Conservation (phyloP, 2,888 invertebrate species). For the Anodontia alba region DNA sequence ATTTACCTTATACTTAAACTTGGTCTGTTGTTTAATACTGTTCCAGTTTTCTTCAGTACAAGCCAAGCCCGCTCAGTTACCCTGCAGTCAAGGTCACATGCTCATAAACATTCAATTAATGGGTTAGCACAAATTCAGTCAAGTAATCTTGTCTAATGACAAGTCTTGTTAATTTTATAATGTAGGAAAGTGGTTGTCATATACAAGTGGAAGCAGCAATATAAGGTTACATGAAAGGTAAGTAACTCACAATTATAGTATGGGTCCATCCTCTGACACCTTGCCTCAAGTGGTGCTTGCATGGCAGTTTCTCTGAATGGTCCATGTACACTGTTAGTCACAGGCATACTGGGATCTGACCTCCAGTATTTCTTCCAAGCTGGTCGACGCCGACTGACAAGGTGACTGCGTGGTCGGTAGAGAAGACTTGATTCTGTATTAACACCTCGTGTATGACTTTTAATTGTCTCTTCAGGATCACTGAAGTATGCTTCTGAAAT, state of each 20-base stretch:
- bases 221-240: not conserved
- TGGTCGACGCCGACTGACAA: conserved; percentile 61
- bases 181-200: too few relatives aligned
- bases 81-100: too few relatives aligned
- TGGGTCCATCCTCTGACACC: conserved; percentile 63
- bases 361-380: conserved; percentile 81
- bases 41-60: too few relatives aligned
- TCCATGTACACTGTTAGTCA: conserved; percentile 58
- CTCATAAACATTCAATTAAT: too few relatives aligned
- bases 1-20: too few relatives aligned
- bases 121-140: too few relatives aligned
- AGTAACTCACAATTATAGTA: conserved; percentile 35
- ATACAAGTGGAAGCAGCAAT: too few relatives aligned
- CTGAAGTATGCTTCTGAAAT: conserved; percentile 54
- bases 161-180: too few relatives aligned
- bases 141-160: too few relatives aligned
- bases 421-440: conserved; percentile 71
- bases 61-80: too few relatives aligned
- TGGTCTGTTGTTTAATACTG: too few relatives aligned
- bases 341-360: conserved; percentile 73
- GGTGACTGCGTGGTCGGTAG: conserved; percentile 48
- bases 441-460: conserved; percentile 50
- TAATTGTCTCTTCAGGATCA: conserved; percentile 52
- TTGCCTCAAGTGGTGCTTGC: conserved; percentile 77
- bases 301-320: conserved; percentile 77